Base-by-base conservation (phyloP, 2,888 invertebrate species). In the Volucella zonaria region DNA sequence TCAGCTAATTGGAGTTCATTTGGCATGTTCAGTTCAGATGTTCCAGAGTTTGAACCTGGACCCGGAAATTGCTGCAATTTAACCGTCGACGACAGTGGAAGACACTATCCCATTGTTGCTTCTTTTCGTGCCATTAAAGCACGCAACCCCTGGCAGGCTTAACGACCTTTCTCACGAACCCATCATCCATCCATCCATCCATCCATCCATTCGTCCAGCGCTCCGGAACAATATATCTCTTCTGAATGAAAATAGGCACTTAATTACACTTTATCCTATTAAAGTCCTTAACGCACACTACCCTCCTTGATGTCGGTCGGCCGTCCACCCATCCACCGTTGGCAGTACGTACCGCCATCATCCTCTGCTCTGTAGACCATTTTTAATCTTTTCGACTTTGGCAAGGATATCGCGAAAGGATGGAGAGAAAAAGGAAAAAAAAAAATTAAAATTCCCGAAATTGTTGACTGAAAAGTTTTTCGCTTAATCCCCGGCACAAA, bases 391-490 rank as follows among this genome's bases (percentile, higher is more conserved):
- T 31, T 56, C 18, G 42, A 64, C 56, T 47, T 52, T 49, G 18
- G 43, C 43, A 56, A 11, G n/a, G 31, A 31, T 31, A 54, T 38
- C n/a, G 42, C n/a, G 47, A 61, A 77, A 47, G 45, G n/a, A 23
- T 49, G 64, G 40, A n/a, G n/a, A n/a, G n/a, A n/a, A n/a, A n/a
- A n/a, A n/a, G n/a, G n/a, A n/a, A n/a, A 70, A 67, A 43, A 43
- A 52, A 15, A 51, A 52, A 52, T 56, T 38, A 49, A 43, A 54
- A 43, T n/a, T 59, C 9, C 31, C 61, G 45, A 68, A 82, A 78
- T 70, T 78, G 82, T 82, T 82, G 78, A 74, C 73, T 82, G 42
- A 82, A 82, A 74, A 82, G 64, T 78, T 82, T 67, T 82, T 64
- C 78, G 15, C 71, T 74, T 74, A 79, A 82, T 62, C 51, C 64